A percentile compares a stretch with the other conserved stretches of the same genome.
phyloP scores from a whole-genome alignment of 2,113 vertebrate genomes.

The Spizaetus ornatus region DNA sequence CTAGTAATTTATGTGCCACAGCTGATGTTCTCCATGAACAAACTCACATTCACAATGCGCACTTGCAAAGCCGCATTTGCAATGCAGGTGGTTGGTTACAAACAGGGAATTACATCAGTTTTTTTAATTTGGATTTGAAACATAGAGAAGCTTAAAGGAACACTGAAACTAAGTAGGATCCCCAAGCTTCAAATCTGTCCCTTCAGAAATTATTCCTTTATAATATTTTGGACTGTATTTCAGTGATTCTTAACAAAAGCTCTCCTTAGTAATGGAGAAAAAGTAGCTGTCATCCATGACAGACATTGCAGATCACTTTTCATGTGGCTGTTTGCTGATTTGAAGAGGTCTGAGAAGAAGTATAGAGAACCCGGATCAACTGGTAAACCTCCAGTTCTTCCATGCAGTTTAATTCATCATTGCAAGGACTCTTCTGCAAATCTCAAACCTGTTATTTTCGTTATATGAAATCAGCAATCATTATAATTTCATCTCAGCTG shows the following conservation, averaged over 20 bases:
- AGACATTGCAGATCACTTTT: constrained; percentile 33
- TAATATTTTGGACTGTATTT: background rate
- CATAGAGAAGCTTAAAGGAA: background rate
- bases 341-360: constrained; percentile 33
- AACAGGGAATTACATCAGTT: accelerated
- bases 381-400: background rate
- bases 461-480: constrained; percentile 27
- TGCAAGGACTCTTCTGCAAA: background rate
- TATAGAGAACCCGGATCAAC: background rate
- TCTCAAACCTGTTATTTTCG: constrained; percentile 39
- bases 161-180: background rate
- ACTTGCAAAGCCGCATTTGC: background rate
- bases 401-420: background rate
- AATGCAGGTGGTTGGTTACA: background rate
- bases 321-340: background rate
- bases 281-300: background rate
- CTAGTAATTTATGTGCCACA: background rate
- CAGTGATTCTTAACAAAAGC: background rate
- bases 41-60: background rate
- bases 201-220: background rate
- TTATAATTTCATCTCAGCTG: constrained; percentile 52
- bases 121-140: background rate
- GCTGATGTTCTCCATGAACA: background rate
- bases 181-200: background rate
- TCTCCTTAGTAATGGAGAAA: background rate